Base-by-base conservation (phyloP, 2,888 invertebrate genomes). In the Ariolimax columbianus region DNA sequence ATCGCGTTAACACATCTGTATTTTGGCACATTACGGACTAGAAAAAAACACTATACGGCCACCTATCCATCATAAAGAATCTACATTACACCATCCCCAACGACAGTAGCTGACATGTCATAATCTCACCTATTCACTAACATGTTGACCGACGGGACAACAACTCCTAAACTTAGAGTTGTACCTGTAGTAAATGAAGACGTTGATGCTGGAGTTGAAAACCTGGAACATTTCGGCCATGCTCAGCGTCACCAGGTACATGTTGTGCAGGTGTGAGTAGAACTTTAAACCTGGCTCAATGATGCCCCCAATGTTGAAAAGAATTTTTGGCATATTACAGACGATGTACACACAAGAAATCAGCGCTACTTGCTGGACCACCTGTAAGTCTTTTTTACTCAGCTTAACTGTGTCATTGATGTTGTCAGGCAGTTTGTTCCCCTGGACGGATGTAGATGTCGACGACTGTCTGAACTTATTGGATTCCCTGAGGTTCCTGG, bases 241-340 rank as follows among this genome's bases (percentile, higher is more conserved):
- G 33, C 47, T 63, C 36, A 75, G 55, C n/a, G 55, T 26, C 14
- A 59, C 68, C 47, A 66, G 36, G 79, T 72, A 68, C 36, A 79
- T 26, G 63, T 84, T 84, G n/a, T 72, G 55, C 14, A 72, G 59
- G 4, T 51, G 70, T 30, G 43, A 63, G 43, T 59, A 30, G n/a
- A 84, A 14, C 4, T 51, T 59, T 36, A 84, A 55, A 17, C 73
- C 79, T 4, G 78, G 59, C 23, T 59, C 79, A 11, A 79, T 26
- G 14, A 72, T 38, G 7, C 40, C 59, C 11, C 47, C 36, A 23
- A 63, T 55, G 72, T 51, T 79, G 6, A 78, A 26, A 6, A 55
- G n/a, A n/a, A 84, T 55, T 70, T 79, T 72, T 14, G 84, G 84
- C 23, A 73, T 43, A 40, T 78, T 79, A 33, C 79, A 84, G 3